Conservation (phyloP, 2,888 invertebrate species). For the Pristionchus exspectatus region DNA sequence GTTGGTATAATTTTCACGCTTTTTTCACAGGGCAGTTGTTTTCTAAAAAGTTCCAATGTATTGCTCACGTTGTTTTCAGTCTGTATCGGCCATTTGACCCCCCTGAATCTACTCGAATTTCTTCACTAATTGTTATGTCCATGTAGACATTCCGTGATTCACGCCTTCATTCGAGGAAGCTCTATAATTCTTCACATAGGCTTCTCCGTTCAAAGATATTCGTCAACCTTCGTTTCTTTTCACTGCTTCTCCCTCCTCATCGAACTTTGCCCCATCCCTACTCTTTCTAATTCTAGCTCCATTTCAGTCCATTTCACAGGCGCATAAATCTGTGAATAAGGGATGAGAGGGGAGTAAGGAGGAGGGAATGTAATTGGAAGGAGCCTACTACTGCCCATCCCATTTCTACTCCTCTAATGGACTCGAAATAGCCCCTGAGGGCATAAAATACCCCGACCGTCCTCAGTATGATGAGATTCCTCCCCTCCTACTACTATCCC, state of each 20-base stretch:
- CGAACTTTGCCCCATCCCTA: conserved; percentile 9
- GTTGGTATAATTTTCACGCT: neutral
- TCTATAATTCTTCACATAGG: neutral
- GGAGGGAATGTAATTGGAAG: conserved; percentile 24
- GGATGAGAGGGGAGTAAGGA: neutral
- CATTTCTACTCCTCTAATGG: neutral
- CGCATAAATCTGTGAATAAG: neutral
- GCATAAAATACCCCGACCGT: conserved; percentile 10
- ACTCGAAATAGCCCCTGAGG: conserved; percentile 46
- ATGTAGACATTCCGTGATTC: neutral
- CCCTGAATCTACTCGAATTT: neutral
- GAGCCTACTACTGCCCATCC: neutral
- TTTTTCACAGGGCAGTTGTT: no score
- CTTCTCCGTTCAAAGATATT: neutral
- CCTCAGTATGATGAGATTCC: conserved; percentile 5
- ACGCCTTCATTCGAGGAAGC: neutral
- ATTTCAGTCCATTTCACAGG: neutral
- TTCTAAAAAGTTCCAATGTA: neutral
- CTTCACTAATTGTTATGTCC: neutral
- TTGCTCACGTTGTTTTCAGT: neutral
- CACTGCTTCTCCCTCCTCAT: neutral
- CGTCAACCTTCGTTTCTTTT: neutral
- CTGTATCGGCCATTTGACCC: neutral
- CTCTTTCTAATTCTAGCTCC: neutral
- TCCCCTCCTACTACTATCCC: neutral